phyloP scores from a whole-genome alignment of 2,113 vertebrate species.

The Ceyx melanurus region DNA sequence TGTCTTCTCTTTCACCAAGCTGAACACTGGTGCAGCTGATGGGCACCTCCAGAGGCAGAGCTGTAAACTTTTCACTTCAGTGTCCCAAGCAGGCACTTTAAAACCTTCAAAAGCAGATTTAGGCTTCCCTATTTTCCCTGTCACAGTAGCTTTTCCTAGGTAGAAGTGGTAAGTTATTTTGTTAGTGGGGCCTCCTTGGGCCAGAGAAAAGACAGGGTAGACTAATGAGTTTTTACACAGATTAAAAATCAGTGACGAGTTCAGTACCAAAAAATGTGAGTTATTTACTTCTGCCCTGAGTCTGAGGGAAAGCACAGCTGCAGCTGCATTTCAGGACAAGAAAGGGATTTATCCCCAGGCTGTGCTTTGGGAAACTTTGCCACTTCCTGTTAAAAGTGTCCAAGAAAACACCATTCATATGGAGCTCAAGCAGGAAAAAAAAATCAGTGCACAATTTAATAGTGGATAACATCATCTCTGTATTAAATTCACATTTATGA shows the following conservation, averaged over 20 bases:
- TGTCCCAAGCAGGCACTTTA: not conserved
- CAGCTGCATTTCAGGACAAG: constrained; percentile 12
- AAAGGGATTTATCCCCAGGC: constrained; percentile 20
- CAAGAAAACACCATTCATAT: not conserved
- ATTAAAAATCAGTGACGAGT: not conserved
- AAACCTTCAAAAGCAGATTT: not conserved
- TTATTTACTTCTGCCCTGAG: not conserved
- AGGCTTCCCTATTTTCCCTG: not conserved
- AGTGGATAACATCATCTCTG: not conserved
- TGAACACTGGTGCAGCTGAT: not conserved
- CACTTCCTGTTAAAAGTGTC: not conserved
- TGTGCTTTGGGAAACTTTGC: not conserved
- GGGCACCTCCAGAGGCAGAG: not conserved
- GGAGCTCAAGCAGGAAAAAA: not conserved
- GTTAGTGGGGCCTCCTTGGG: not conserved
- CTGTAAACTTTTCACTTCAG: not conserved
- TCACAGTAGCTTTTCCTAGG: not conserved
- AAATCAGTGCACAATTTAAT: not conserved
- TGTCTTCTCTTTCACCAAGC: not conserved
- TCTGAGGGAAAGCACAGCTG: constrained; percentile 2
- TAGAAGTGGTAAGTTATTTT: not conserved
- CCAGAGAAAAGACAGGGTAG: not conserved
- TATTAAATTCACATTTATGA: not conserved
- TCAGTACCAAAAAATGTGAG: not conserved
- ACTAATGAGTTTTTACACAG: not conserved